Conservation (phyloP, 2,888 invertebrate genomes). For the Vesta saturnalis region DNA sequence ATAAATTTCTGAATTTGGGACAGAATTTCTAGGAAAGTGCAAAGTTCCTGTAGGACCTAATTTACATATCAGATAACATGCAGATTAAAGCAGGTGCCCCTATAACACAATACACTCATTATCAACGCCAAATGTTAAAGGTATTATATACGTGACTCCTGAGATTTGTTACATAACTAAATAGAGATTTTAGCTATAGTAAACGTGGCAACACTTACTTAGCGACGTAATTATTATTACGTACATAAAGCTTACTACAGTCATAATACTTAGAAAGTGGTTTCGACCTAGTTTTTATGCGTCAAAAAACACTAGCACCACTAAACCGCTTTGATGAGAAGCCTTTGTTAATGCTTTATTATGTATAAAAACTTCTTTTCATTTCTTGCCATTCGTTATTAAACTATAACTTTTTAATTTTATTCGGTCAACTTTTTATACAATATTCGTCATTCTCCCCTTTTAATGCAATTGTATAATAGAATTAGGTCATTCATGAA, state of each 20-base stretch:
- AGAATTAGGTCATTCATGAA: no score
- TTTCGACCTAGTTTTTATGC: no score
- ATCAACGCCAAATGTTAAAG: constrained; percentile 36
- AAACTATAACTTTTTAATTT: no score
- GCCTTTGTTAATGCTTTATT: no score
- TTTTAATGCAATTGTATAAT: no score
- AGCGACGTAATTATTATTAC: not conserved
- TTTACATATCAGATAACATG: constrained; percentile 42
- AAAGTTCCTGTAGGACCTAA: constrained; percentile 33
- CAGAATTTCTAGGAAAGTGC: constrained; percentile 29
- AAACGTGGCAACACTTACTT: not conserved
- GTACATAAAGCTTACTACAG: not conserved
- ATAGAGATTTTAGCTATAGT: not conserved
- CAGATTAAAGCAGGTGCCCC: constrained; percentile 40
- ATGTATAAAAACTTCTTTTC: no score
- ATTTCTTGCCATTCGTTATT: no score
- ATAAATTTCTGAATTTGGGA: constrained; percentile 33
- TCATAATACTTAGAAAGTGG: no score
- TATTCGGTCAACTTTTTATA: no score
- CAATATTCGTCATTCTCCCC: no score
- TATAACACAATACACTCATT: constrained; percentile 38
- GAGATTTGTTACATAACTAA: constrained; percentile 17
- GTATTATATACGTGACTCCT: constrained; percentile 25
- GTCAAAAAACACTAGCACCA: no score
- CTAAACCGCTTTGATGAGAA: no score